A percentile compares a stretch with the other conserved stretches of the same genome.
phyloP scores from a whole-genome alignment of 2,888 invertebrate species.

The Lathronympha strigana region DNA sequence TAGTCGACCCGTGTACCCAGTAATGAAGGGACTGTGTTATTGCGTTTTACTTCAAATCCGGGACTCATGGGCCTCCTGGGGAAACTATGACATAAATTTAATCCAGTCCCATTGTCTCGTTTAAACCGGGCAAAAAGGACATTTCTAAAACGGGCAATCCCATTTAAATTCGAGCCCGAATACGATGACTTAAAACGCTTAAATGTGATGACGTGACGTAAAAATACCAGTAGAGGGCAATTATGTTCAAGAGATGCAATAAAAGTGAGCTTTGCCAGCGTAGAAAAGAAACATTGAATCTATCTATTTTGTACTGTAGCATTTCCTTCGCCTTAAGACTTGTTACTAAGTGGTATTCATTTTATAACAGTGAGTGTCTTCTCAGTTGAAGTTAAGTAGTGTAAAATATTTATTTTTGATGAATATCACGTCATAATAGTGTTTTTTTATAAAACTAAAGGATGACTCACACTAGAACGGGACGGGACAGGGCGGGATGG shows the following conservation, averaged over 20 bases:
- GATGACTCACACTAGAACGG: no score
- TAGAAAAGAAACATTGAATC: conserved; percentile 17
- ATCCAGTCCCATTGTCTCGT: conserved; percentile 55
- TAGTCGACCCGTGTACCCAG: conserved; percentile 53
- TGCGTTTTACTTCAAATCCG: conserved; percentile 53
- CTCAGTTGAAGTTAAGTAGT: neutral
- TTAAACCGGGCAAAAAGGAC: conserved; percentile 47
- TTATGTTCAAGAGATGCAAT: conserved; percentile 25
- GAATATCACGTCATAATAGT: no score
- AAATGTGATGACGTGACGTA: conserved; percentile 15
- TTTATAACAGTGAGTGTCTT: conserved; percentile 4
- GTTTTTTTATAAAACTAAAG: no score
- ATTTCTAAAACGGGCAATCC: conserved; percentile 15
- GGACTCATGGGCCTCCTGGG: conserved; percentile 51
- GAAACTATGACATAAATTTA: conserved; percentile 59
- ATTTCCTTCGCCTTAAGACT: conserved; percentile 4
- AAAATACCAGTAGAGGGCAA: conserved; percentile 19
- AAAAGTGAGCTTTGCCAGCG: conserved; percentile 14
- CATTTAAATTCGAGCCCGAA: conserved; percentile 19
- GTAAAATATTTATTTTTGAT: neutral
- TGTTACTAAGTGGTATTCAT: neutral
- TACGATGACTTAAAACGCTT: conserved; percentile 28
- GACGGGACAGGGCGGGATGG: no score
- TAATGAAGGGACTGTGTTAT: conserved; percentile 64
- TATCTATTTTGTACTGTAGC: conserved; percentile 17